These are phyloP conservation scores for Saccopteryx bilineata DNA, from an alignment of 2,113 vertebrate genomes.

Conservation along the genomic window DNA sequence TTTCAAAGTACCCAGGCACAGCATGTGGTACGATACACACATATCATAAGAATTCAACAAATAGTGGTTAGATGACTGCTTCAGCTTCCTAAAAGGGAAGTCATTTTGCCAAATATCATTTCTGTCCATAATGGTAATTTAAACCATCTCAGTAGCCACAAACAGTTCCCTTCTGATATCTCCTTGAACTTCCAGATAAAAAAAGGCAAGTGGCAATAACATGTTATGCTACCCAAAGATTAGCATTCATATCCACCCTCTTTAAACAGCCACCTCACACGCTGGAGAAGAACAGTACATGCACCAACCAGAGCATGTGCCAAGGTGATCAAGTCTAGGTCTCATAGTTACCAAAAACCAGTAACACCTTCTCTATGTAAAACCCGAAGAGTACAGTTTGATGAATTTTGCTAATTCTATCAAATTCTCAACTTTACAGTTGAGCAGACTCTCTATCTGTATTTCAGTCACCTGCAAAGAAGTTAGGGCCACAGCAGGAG, in stretches of 20 bases:
- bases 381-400: no score
- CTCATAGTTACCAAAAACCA: slow-evolving; percentile 4
- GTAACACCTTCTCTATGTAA: neutral
- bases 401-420: no score
- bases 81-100: slow-evolving; percentile 58
- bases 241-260: slow-evolving; percentile 85
- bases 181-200: slow-evolving; percentile 66
- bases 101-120: slow-evolving; percentile 61
- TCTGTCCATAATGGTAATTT: slow-evolving; percentile 67
- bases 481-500: neutral
- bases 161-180: slow-evolving; percentile 76
- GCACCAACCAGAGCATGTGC: slow-evolving; percentile 59
- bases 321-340: neutral
- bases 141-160: slow-evolving; percentile 69
- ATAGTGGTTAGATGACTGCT: slow-evolving; percentile 6
- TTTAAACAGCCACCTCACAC: slow-evolving; percentile 84
- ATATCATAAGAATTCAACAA: slow-evolving; percentile 25
- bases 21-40: neutral
- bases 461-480: slow-evolving; percentile 51
- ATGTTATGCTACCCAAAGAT: slow-evolving; percentile 83
- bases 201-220: slow-evolving; percentile 55
- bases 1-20: slow-evolving; percentile 3
- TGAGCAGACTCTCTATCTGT: neutral
- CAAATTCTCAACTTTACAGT: neutral
- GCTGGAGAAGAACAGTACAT: slow-evolving; percentile 81